Evolutionary conservation across 2,888 invertebrate species (phyloP).

Genomic region (Fragum whitleyi): DNA sequence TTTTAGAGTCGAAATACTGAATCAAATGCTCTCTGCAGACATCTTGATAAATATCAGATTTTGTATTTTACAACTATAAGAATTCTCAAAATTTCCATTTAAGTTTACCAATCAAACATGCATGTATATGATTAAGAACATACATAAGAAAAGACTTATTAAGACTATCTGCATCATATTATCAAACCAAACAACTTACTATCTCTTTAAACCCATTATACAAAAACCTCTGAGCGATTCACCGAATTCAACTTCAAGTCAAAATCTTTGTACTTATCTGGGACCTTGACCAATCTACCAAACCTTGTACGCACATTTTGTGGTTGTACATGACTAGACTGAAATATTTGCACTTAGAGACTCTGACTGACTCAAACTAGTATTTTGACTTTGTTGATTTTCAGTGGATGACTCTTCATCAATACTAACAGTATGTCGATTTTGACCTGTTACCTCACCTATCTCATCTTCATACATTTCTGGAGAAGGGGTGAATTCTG

Average conservation of each 20-base stretch:
- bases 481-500: conserved; percentile 11
- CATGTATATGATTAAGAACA: background rate
- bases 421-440: background rate
- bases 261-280: conserved; percentile 21
- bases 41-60: background rate
- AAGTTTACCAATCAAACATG: background rate
- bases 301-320: conserved; percentile 5
- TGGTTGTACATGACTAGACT: conserved; percentile 12
- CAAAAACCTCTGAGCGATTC: conserved; percentile 2
- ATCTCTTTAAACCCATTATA: background rate
- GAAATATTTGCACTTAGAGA: background rate
- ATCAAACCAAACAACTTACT: conserved; percentile 4
- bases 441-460: background rate
- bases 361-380: conserved; percentile 10
- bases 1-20: conserved; percentile 2
- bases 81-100: no score
- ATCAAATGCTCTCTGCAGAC: background rate
- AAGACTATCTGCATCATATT: background rate
- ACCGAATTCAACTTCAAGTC: conserved; percentile 10
- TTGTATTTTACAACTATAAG: no score
- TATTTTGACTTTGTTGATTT: background rate
- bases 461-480: background rate
- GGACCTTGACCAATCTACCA: conserved; percentile 12
- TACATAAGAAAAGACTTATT: background rate
- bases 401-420: conserved; percentile 7